Evolutionary conservation across 2,797 vertebrate species (phyloP), one percentile per base, ranked within the genome.

Genomic region (Poecile montanus): DNA sequence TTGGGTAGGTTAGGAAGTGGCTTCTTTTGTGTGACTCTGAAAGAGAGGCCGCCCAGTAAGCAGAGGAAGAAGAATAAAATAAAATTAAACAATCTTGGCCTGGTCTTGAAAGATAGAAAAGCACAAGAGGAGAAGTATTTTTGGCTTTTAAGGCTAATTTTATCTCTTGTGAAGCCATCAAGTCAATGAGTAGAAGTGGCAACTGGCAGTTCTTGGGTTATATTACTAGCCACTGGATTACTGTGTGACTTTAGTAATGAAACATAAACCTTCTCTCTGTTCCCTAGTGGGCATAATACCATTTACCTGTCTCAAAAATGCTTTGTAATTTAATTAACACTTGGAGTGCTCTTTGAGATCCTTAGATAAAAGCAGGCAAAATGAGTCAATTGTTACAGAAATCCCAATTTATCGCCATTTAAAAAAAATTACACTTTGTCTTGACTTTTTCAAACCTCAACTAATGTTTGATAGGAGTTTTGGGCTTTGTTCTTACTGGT

Each of bases 321-420:
- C 94, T 70, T 91, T 96, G 94, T 96, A 95, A 96, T 94, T 96
- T 95, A 97, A 97, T 95, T 96, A 96, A 96, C 93, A 95, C 89
- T 96, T 95, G 93, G 91, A 96, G 91, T 94, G 94, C 89, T 95
- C 94, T 96, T 96, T 93, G 93, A 95, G 95, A 93, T 96, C 83
- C 77, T 95, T 88, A 88, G 91, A 92, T 97, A 95, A 94, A 96
- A 97, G 91, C 80, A 91, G 83, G 80, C 74, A 91, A 91, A 96
- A 93, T 91, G 86, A 97, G 80, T 87, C 89, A 90, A 82, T 95
- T 95, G 95, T 93, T 94, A 82, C 50, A 96, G 95, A 96, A 96
- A 94, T 95, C 91, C 85, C 91, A 96, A 94, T 94, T 96, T 96
- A 90, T 96, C 80, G 85, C 85, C 63, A 67, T 95, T 95, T 75